Conservation (phyloP, 1,140 invertebrate genomes). For the Lasioglossum albipes region DNA sequence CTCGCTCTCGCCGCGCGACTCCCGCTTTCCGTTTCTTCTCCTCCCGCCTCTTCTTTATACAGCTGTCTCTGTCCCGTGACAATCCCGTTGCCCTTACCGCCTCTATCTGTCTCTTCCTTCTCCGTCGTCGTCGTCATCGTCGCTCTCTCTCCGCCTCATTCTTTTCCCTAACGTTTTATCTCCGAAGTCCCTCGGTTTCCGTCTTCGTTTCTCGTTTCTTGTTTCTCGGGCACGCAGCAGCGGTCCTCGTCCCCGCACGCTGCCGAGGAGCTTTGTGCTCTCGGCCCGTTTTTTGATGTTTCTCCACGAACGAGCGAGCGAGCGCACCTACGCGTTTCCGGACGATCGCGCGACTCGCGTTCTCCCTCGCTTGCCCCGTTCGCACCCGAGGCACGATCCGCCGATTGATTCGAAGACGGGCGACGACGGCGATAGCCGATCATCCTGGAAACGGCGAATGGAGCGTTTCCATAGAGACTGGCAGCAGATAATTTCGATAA, state of each 20-base stretch:
- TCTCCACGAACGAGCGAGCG: conserved; percentile 61
- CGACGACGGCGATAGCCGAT: neutral
- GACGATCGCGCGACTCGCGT: neutral
- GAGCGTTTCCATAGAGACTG: neutral
- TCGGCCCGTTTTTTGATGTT: conserved; percentile 71
- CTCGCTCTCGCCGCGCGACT: conserved; percentile 36
- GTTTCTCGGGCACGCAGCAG: conserved; percentile 14
- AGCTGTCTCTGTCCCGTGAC: conserved; percentile 26
- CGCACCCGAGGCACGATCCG: no score
- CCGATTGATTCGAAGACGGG: neutral
- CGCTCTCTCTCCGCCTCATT: neutral
- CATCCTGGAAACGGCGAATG: neutral
- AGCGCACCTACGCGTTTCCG: conserved; percentile 53
- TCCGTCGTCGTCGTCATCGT: conserved; percentile 3
- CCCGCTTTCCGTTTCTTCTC: conserved; percentile 15
- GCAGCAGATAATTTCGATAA: neutral
- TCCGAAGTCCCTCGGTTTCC: conserved; percentile 12
- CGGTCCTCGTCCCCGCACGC: no score
- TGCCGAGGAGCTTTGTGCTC: conserved; percentile 66
- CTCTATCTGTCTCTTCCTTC: conserved; percentile 19
- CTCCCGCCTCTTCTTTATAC: neutral
- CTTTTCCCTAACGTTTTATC: conserved; percentile 3
- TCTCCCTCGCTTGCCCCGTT: neutral
- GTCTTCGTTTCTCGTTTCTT: neutral
- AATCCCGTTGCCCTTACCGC: conserved; percentile 26